A percentile compares a stretch with the other conserved stretches of the same genome.
Conservation (phyloP, 2,113 vertebrate species). For the Macaca mulatta region DNA sequence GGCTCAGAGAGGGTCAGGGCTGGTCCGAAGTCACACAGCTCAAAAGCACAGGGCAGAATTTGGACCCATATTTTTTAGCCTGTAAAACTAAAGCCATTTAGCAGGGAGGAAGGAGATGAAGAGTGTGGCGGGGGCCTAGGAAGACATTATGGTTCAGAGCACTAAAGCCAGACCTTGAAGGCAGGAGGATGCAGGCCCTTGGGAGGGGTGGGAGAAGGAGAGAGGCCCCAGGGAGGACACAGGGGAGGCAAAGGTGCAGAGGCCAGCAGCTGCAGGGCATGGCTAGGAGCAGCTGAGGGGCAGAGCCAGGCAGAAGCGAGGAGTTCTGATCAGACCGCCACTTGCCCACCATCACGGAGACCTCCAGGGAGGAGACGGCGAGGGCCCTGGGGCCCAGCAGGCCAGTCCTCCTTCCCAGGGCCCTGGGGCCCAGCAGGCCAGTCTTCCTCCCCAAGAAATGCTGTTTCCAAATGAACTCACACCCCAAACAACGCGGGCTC, state of each 20-base stretch:
- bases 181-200: neutral
- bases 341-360: rapidly evolving
- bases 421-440: rapidly evolving
- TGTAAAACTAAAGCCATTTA: neutral
- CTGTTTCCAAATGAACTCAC: neutral
- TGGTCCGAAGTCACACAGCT: neutral
- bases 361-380: rapidly evolving
- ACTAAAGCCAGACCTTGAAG: neutral
- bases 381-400: neutral
- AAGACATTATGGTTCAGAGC: neutral
- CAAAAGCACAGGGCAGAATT: neutral
- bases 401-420: too few relatives aligned
- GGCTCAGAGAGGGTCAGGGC: neutral
- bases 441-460: neutral
- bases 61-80: neutral
- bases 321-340: rapidly evolving
- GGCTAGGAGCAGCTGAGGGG: neutral
- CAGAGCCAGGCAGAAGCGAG: neutral
- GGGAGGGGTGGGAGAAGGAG: neutral
- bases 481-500: rapidly evolving
- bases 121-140: neutral
- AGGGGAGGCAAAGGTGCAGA: neutral
- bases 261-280: neutral
- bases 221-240: neutral
- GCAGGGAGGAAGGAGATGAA: neutral